Conservation (phyloP, 2,888 invertebrate species). For the Lutraria lutraria region DNA sequence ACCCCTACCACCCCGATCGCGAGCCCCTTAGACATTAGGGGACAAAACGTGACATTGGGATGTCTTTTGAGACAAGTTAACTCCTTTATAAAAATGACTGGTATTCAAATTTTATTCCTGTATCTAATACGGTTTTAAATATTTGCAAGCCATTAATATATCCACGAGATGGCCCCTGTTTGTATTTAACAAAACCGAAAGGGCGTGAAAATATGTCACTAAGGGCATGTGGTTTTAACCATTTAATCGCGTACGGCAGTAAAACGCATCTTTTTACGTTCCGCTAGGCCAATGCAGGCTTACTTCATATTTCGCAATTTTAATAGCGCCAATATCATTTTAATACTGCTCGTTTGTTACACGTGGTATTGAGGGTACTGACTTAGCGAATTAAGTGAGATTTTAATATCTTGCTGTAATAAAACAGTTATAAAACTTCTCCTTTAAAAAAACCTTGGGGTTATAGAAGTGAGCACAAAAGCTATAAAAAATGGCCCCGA, state of each 20-base stretch:
- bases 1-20: neutral
- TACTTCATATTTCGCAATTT: constrained; percentile 22
- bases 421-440: constrained; percentile 4
- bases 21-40: neutral
- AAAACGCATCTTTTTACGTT: constrained; percentile 31
- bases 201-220: constrained; percentile 30
- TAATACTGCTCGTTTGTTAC: neutral
- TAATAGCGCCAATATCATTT: constrained; percentile 19
- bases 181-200: constrained; percentile 8
- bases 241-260: constrained; percentile 9
- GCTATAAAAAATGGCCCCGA: constrained; percentile 27
- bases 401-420: constrained; percentile 2
- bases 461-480: constrained; percentile 23
- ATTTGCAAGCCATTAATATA: constrained; percentile 14
- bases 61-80: constrained; percentile 5
- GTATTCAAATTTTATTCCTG: constrained; percentile 18
- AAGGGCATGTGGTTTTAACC: constrained; percentile 38
- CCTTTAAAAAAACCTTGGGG: neutral
- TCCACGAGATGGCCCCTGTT: neutral
- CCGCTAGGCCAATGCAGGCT: constrained; percentile 10
- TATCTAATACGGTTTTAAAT: constrained; percentile 2
- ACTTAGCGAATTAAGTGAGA: neutral
- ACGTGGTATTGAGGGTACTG: neutral
- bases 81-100: neutral
- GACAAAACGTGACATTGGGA: neutral